A percentile compares a stretch with the other conserved stretches of the same genome.
Conservation (phyloP, 2,113 vertebrate genomes). For the Gambusia holbrooki region DNA sequence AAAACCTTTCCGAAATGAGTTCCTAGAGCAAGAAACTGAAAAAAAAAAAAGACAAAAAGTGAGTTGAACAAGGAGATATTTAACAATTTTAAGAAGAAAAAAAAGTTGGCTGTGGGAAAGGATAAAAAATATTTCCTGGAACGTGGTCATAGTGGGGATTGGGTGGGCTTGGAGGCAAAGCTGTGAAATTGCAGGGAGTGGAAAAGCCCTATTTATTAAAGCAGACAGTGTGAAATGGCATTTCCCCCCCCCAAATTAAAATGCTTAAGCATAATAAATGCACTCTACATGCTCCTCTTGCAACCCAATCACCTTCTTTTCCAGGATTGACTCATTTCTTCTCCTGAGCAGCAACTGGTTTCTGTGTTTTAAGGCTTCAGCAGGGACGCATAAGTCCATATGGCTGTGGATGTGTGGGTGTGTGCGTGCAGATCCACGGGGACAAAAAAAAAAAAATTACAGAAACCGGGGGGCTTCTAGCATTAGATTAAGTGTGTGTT, state of each 20-base stretch:
- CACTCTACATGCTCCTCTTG: slow-evolving; percentile 69
- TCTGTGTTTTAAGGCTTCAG: slow-evolving; percentile 54
- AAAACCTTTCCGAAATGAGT: slow-evolving; percentile 98
- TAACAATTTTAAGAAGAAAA: slow-evolving; percentile 27
- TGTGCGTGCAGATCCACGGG: slow-evolving; percentile 52
- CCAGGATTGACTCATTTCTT: slow-evolving; percentile 65
- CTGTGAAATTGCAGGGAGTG: slow-evolving; percentile 83
- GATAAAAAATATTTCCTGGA: slow-evolving; percentile 80
- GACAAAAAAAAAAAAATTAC: slow-evolving; percentile 76
- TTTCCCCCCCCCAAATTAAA: slow-evolving; percentile 77
- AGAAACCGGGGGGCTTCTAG: slow-evolving; percentile 75
- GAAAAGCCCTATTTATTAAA: slow-evolving; percentile 86
- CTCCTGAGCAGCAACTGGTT: slow-evolving; percentile 71
- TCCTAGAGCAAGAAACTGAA: slow-evolving; percentile 95
- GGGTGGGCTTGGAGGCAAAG: slow-evolving; percentile 79
- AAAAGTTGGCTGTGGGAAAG: slow-evolving; percentile 73
- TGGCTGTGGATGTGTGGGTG: slow-evolving; percentile 26
- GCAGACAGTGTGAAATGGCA: slow-evolving; percentile 86
- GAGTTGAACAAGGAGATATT: slow-evolving; percentile 44
- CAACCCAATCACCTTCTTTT: slow-evolving; percentile 55
- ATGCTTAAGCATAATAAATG: slow-evolving; percentile 87
- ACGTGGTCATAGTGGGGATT: slow-evolving; percentile 68
- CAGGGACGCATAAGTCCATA: slow-evolving; percentile 25
- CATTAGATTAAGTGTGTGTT: slow-evolving; percentile 87
- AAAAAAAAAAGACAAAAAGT: slow-evolving; percentile 12